These are phyloP conservation scores for Penaeus chinensis DNA, from an alignment of 1,140 invertebrate species.

Conservation along the genomic window DNA sequence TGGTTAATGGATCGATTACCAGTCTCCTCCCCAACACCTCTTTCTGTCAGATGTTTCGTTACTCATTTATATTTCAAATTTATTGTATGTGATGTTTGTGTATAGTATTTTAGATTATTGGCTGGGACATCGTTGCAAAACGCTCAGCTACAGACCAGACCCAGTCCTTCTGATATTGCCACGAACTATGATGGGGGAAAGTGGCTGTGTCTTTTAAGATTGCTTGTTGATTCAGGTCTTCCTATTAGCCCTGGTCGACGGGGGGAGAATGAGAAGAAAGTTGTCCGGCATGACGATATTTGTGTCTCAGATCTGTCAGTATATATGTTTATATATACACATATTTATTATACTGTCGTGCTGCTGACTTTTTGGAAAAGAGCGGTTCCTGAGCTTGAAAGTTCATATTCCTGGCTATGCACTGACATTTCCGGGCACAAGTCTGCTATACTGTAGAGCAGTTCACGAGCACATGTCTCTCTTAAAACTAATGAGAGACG, in stretches of 20 bases:
- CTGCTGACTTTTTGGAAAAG: too few relatives aligned
- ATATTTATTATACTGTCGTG: too few relatives aligned
- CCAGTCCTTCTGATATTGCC: too few relatives aligned
- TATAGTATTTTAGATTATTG: too few relatives aligned
- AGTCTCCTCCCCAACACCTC: constrained; percentile 59
- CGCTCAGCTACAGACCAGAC: too few relatives aligned
- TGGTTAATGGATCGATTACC: constrained; percentile 25
- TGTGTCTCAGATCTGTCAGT: constrained; percentile 27
- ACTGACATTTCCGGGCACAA: constrained; percentile 32
- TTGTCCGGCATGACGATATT: constrained; percentile 29
- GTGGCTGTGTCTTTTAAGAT: background rate
- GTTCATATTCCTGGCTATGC: background rate
- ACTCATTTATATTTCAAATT: constrained; percentile 35
- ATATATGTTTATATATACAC: background rate
- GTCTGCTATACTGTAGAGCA: background rate
- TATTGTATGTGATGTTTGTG: constrained; percentile 43
- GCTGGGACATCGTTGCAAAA: too few relatives aligned
- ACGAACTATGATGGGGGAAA: too few relatives aligned
- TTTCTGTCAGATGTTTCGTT: constrained; percentile 35
- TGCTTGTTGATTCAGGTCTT: constrained; percentile 21
- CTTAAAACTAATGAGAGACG: background rate
- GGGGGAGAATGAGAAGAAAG: constrained; percentile 48
- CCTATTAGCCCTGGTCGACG: constrained; percentile 45
- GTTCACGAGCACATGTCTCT: constrained; percentile 22
- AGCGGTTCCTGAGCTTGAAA: too few relatives aligned